Base-by-base conservation (phyloP, 2,113 vertebrate genomes). In the Anser brachyrhynchus region DNA sequence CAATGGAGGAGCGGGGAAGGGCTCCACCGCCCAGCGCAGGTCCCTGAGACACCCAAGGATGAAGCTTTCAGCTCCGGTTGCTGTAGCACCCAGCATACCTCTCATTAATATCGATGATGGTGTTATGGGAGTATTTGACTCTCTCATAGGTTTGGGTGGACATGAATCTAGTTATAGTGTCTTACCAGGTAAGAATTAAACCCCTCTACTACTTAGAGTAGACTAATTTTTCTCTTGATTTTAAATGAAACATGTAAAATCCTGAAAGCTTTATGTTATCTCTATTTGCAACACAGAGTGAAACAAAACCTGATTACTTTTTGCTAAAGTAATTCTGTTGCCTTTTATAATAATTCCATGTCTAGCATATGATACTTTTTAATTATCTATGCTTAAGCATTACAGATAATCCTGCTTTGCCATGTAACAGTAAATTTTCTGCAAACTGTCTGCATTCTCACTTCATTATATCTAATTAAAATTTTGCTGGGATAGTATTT, bases 181-280 rank as follows among this genome's bases (percentile, higher is more conserved):
- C 44, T 65, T 99, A 89, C 98, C 99, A 99, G 99, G 99, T 99
- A 96, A 98, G 98, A 86, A 16, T 37, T 89, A 17, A 67, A 58
- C 16, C 22, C 33, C 59, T 59, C 55, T 46, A 13, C 75, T 57
- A 3, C 31, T 20, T 1, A 18, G 4, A 21, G 19, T 2, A 16
- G 43, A 20, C 3, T 4, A 1, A 2, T 26, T 64, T 64, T 22
- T 26, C 28, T 57, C 58, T 61, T 57, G 4, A 18, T 44, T 74
- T 73, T 51, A 29, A 85, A 74, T 19, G 44, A 71, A 35, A 84
- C 1, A 0, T 2, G 19, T 1, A 9, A 46, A 61, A 21, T 46
- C 26, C 15, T 3, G 4, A 59, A 37, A 69, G 37, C 8, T 82
- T 69, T 11, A 18, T 18, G 39, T 74, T 20, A 72, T 19, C 74